Evolutionary conservation across 2,888 invertebrate species (phyloP).

Genomic region (Cabera pusaria): DNA sequence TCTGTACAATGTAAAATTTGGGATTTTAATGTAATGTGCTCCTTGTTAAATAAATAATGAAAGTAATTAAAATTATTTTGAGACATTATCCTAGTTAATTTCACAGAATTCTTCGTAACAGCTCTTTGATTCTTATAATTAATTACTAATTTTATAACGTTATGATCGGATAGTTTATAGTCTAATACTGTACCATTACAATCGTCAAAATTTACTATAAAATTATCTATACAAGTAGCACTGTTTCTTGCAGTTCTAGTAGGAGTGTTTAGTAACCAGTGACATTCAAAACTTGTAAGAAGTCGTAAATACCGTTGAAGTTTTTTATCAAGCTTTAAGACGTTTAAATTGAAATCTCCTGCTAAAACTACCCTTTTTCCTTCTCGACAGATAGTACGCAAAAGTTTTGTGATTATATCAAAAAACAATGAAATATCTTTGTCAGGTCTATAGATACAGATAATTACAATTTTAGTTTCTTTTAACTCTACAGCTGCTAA

Average conservation of each 20-base stretch:
- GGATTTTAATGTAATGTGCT: not conserved
- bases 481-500: slow-evolving; percentile 1
- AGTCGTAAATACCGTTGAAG: not conserved
- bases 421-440: slow-evolving; percentile 1
- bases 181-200: not conserved
- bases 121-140: not conserved
- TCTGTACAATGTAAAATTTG: no score
- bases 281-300: not conserved
- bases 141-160: not conserved
- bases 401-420: slow-evolving; percentile 1
- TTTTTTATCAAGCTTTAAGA: not conserved
- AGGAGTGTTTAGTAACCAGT: not conserved
- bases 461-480: not conserved
- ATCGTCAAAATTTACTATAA: slow-evolving; percentile 2
- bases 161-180: not conserved
- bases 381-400: not conserved
- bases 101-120: not conserved
- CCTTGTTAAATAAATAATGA: not conserved
- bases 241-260: not conserved
- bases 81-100: not conserved
- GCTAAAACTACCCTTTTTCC: not conserved
- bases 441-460: slow-evolving; percentile 2
- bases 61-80: not conserved
- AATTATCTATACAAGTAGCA: slow-evolving; percentile 2
- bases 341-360: not conserved